Conservation (phyloP, 1,140 invertebrate species). For the Aethina tumida region DNA sequence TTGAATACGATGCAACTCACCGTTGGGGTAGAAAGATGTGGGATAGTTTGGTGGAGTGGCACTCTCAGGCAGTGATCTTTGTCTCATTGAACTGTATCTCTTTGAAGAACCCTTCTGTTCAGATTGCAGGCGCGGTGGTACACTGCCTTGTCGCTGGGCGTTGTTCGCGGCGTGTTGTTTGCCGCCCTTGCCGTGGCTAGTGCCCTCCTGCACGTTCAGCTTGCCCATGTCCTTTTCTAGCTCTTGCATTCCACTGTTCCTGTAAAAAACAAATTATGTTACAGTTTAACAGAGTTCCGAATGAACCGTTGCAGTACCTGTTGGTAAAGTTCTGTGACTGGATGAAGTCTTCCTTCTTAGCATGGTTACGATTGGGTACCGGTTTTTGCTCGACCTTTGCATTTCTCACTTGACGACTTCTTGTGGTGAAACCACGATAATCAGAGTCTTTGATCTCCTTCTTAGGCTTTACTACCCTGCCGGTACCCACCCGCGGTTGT, state of each 20-base stretch:
- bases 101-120: slow-evolving; percentile 39
- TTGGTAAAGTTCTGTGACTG: slow-evolving; percentile 37
- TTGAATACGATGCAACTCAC: slow-evolving; percentile 16
- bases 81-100: slow-evolving; percentile 43
- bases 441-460: slow-evolving; percentile 29
- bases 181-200: slow-evolving; percentile 24
- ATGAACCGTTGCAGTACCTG: slow-evolving; percentile 23
- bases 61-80: slow-evolving; percentile 38
- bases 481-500: slow-evolving; percentile 24
- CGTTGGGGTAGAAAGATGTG: slow-evolving; percentile 26
- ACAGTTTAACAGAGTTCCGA: too few species aligned
- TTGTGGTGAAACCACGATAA: slow-evolving; percentile 32
- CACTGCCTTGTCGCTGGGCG: slow-evolving; percentile 32
- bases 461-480: slow-evolving; percentile 27
- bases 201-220: slow-evolving; percentile 37
- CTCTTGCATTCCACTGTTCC: slow-evolving; percentile 34
- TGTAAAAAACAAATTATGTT: slow-evolving; percentile 20
- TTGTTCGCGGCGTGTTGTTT: slow-evolving; percentile 32
- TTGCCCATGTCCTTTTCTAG: slow-evolving; percentile 41
- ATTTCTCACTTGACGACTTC: slow-evolving; percentile 23
- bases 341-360: slow-evolving; percentile 28
- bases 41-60: slow-evolving; percentile 22
- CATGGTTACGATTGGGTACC: slow-evolving; percentile 10
- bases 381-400: slow-evolving; percentile 20
- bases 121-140: slow-evolving; percentile 42